Conservation (phyloP, 2,888 invertebrate species). For the Noctua pronuba region DNA sequence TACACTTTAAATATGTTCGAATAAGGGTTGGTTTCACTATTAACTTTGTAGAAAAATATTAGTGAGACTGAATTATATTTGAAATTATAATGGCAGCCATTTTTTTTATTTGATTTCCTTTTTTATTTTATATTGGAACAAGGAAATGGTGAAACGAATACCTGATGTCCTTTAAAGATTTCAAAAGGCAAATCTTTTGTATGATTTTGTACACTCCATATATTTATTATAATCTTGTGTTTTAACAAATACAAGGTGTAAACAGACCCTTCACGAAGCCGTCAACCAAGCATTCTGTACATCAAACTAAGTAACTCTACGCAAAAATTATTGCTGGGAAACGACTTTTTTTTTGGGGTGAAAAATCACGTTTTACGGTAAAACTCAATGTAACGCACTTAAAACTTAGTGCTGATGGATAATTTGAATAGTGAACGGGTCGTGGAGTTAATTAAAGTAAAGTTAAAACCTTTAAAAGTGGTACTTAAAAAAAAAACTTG, state of each 20-base stretch:
- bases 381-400: too few species aligned
- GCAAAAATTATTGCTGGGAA: too few species aligned
- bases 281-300: too few species aligned
- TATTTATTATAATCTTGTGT: conserved; percentile 61
- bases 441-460: too few species aligned
- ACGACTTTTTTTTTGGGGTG: too few species aligned
- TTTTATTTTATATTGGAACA: conserved; percentile 13
- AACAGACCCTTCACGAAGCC: too few species aligned
- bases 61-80: neutral
- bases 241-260: conserved; percentile 67
- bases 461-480: too few species aligned
- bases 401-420: too few species aligned
- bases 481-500: too few species aligned
- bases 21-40: conserved; percentile 68
- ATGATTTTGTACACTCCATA: conserved; percentile 70
- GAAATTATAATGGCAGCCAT: conserved; percentile 2
- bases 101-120: neutral
- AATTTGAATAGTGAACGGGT: too few species aligned
- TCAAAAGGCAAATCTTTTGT: conserved; percentile 80
- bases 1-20: conserved; percentile 70
- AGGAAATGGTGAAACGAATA: conserved; percentile 65
- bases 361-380: too few species aligned
- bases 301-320: too few species aligned
- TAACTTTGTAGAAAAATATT: conserved; percentile 33
- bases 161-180: conserved; percentile 74